Conservation (phyloP, 2,888 invertebrate genomes). For the Drosophila barbarae region DNA sequence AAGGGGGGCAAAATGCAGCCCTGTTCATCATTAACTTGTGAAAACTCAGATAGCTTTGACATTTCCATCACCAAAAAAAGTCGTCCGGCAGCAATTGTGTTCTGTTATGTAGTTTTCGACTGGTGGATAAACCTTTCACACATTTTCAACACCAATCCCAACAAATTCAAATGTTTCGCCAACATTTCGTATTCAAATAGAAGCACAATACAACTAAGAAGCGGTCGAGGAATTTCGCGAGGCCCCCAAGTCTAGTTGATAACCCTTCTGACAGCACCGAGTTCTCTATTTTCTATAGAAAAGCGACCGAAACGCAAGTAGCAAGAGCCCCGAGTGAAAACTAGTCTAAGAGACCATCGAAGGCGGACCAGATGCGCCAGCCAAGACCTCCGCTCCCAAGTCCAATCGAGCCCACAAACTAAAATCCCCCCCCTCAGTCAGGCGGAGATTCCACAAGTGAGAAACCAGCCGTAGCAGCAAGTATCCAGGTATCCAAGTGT, state of each 20-base stretch:
- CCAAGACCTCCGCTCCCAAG: neutral
- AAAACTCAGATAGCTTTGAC: constrained; percentile 42
- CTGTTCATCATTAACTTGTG: neutral
- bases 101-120: constrained; percentile 62
- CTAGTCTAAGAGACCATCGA: neutral
- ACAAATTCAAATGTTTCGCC: constrained; percentile 66
- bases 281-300: constrained; percentile 53
- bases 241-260: constrained; percentile 50
- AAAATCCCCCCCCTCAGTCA: neutral
- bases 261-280: constrained; percentile 43
- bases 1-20: constrained; percentile 3
- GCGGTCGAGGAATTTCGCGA: constrained; percentile 49
- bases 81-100: constrained; percentile 29
- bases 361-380: constrained; percentile 25
- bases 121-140: constrained; percentile 61
- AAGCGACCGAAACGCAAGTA: constrained; percentile 35
- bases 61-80: constrained; percentile 28
- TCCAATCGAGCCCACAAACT: neutral
- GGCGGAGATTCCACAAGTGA: neutral
- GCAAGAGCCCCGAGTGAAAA: constrained; percentile 6
- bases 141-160: constrained; percentile 65
- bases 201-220: constrained; percentile 28
- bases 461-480: neutral
- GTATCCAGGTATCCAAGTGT: no score
- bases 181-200: constrained; percentile 46